Base-by-base conservation (phyloP, 2,888 invertebrate genomes). In the Thysanoteuthis rhombus region DNA sequence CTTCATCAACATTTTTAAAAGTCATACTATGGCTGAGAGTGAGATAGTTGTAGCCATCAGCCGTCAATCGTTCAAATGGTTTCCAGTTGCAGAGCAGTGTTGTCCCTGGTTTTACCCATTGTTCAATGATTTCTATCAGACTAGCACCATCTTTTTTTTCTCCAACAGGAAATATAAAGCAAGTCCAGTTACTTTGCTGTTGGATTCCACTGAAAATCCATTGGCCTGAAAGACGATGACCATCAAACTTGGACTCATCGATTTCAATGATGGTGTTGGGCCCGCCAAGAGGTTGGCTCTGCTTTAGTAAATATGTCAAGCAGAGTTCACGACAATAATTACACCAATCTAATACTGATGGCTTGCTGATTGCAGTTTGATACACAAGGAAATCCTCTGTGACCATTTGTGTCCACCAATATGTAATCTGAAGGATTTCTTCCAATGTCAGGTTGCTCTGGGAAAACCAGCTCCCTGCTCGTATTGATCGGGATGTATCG, bases 181-280 rank as follows among this genome's bases (percentile, higher is more conserved):
- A 90, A 32, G 58, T 45, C 89, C 90, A 90, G 45, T 47, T 93
- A 45, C 38, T 45, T 12, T 90, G 42, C 28, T 93, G 58, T 90
- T 93, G 89, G 36, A 90, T 52, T 32, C 93, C 93, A 45, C 93
- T 89, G 93, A 93, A 93, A 39, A 93, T 89, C 93, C 93, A 93
- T n/a, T 93, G 93, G 22, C 93, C 93, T 42, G 58, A 75, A n/a
- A 90, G 42, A 28, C 52, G 90, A 47, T 93, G 93, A 39, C 93
- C 93, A n/a, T 89, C 47, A 47, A 93, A 90, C 36, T 90, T 93
- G 3, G 90, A 39, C 36, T 93, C 93, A 36, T 90, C 90, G 12
- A 93, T 93, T 38, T 93, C 93, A 39, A 93, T 90, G n/a, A 89
- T 89, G 28, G 89, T 47, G 28, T 45, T 36, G 25, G 39, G 58